Base-by-base conservation (phyloP, 2,888 invertebrate genomes). In the Nymphalis c-album region DNA sequence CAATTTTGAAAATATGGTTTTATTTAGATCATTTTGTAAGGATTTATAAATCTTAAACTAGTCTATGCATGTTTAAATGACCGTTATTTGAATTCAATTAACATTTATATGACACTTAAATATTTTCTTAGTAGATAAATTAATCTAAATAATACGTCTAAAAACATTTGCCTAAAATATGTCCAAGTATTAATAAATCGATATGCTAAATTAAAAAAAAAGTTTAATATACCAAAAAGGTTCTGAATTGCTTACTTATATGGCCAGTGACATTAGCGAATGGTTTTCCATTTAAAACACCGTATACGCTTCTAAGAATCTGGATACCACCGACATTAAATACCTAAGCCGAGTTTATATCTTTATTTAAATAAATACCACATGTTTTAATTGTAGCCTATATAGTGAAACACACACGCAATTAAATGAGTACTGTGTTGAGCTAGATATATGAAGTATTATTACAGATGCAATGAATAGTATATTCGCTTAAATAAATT, bases 261-360 rank as follows among this genome's bases (percentile, higher is more conserved):
- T 51, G 64, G 63, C 8, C 69, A 75, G 74, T 75, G 76, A 75
- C 76, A 75, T 73, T 72, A 76, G 75, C 69, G 40, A 71, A 71
- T 73, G 2, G 17, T 70, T 70, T 74, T 69, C 63, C 70, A 71
- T 73, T 74, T 75, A 72, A 68, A 72, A 69, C 60, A 62, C 45
- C 46, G 48, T 55, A n/a, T n/a, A 63, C 48, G 69, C 55, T 73
- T 73, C 74, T 67, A 65, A 71, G 73, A 74, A 73, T 67, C 59
- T 60, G 71, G 64, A 64, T 65, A 72, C 68, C 59, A 31, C 57
- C 60, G 64, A 51, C 57, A 55, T 67, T 67, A 66, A 65, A 70
- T 64, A 67, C 51, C 63, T 59, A 63, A 63, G 18, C 48, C 55
- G 53, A 64, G 26, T 53, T 48, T 51, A 26, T 61, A 40, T 51